These are phyloP conservation scores for Lapara coniferarum DNA, from an alignment of 2,888 invertebrate species.

Conservation along the genomic window DNA sequence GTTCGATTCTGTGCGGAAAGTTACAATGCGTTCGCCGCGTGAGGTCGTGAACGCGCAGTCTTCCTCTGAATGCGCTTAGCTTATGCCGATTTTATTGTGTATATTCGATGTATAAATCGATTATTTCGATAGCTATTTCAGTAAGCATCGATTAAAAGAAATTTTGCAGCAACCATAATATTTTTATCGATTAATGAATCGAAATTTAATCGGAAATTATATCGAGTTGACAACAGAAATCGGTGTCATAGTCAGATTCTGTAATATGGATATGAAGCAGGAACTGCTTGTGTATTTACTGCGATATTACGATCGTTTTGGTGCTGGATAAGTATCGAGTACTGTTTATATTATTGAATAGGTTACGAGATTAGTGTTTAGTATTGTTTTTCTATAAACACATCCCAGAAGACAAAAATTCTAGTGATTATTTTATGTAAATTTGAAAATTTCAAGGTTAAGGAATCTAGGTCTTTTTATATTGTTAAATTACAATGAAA, in stretches of 20 bases:
- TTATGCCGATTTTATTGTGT: not conserved
- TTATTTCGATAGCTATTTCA: not conserved
- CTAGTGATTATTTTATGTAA: no score
- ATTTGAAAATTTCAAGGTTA: no score
- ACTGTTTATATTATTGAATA: slow-evolving; percentile 51
- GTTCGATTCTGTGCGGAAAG: not conserved
- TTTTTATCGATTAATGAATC: not conserved
- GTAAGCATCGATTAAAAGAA: no score
- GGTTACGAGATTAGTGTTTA: not conserved
- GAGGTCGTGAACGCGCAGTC: not conserved
- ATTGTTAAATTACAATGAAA: not conserved
- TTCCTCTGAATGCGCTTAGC: slow-evolving; percentile 14
- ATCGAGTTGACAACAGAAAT: slow-evolving; percentile 7
- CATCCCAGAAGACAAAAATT: no score
- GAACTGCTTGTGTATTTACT: slow-evolving; percentile 42
- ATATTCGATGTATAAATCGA: not conserved
- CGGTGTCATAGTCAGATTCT: not conserved
- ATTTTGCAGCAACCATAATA: not conserved
- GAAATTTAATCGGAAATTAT: not conserved
- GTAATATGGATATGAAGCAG: slow-evolving; percentile 30
- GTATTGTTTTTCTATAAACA: not conserved
- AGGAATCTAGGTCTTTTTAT: no score
- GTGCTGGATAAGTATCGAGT: slow-evolving; percentile 62
- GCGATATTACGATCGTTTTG: slow-evolving; percentile 59
- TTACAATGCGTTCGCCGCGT: slow-evolving; percentile 7